Evolutionary conservation across 2,888 invertebrate genomes (phyloP).

Genomic region (Drosophila planitibia): DNA sequence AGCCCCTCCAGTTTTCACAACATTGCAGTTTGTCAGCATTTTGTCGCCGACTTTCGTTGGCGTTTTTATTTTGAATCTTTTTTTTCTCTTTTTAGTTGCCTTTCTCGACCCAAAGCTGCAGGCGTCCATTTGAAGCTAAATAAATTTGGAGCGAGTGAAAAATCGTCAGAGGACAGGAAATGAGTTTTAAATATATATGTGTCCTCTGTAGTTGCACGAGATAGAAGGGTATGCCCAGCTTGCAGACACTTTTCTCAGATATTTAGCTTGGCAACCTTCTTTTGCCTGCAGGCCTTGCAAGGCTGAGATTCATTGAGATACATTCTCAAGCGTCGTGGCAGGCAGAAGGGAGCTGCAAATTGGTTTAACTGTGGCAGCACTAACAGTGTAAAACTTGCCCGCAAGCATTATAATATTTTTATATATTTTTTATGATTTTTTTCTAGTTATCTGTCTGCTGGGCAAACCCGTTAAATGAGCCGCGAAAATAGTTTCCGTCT

Average conservation of each 20-base stretch:
- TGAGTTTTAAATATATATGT: slow-evolving; percentile 53
- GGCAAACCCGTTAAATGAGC: slow-evolving; percentile 73
- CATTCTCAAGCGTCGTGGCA: slow-evolving; percentile 43
- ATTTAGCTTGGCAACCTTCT: background rate
- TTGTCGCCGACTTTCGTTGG: slow-evolving; percentile 64
- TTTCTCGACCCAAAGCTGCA: slow-evolving; percentile 65
- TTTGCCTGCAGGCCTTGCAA: slow-evolving; percentile 38
- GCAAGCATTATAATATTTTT: slow-evolving; percentile 55
- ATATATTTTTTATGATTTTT: slow-evolving; percentile 40
- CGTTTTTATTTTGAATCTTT: slow-evolving; percentile 24
- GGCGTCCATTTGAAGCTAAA: slow-evolving; percentile 52
- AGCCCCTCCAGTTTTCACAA: slow-evolving; percentile 52
- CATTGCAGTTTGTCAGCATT: slow-evolving; percentile 74
- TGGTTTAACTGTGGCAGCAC: slow-evolving; percentile 63
- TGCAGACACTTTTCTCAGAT: background rate
- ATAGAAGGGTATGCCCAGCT: background rate
- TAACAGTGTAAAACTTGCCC: slow-evolving; percentile 54
- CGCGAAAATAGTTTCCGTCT: slow-evolving; percentile 81
- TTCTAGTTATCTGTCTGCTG: slow-evolving; percentile 43
- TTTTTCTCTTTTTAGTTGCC: background rate
- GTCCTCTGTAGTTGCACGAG: background rate
- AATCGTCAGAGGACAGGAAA: slow-evolving; percentile 58
- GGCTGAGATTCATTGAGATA: slow-evolving; percentile 40
- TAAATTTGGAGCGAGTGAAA: slow-evolving; percentile 45
- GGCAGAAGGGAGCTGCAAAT: slow-evolving; percentile 52